Base-by-base conservation (phyloP, 2,888 invertebrate genomes). In the Eurytoma adleriae region DNA sequence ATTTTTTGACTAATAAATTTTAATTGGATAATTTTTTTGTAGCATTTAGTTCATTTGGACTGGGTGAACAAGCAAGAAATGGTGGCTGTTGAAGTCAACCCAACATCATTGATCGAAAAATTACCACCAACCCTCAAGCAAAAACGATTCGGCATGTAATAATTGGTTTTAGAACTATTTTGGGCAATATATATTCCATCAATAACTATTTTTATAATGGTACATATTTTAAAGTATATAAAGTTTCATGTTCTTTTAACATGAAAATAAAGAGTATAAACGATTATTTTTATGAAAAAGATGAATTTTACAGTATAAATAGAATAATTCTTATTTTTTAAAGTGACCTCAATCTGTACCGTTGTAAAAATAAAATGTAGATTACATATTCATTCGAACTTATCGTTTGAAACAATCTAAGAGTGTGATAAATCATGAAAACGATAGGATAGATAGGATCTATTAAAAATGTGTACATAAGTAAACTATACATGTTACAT, bases 31-130 rank as follows among this genome's bases (percentile, higher is more conserved):
- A 59, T 68, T 69, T 69, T 40, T 85, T 92, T 92, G 3, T 91
- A 97, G 96, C 96, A 96, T 88, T 91, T 97, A 85, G 93, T 95
- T 10, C 94, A 95, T 84, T 92, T 96, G 82, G 94, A 94, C 81
- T 94, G 95, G 92, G 86, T 97, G 14, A 92, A 92, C 52, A 89
- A 92, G 1, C 93, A 94, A 81, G 96, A 96, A 91, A 92, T 97
- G 85, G 94, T 97, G 5, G 93, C 94, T 0, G 93, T 97, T 48
- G 96, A 97, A 90, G 93, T 96, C 1, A 94, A 94, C 85, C 95
- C 96, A 0, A 91, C 94, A 68, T 93, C 94, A 78, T 92, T 97
- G 61, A 91, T 94, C 10, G 93, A 95, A 69, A 93, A 95, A 85
- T 91, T 97, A 76, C 97, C 97, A 14, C 93, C 95, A 7, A 93